A percentile compares a stretch with the other conserved stretches of the same genome.
Evolutionary conservation across 2,113 vertebrate species (phyloP).

Genomic region (Diadophis punctatus): DNA sequence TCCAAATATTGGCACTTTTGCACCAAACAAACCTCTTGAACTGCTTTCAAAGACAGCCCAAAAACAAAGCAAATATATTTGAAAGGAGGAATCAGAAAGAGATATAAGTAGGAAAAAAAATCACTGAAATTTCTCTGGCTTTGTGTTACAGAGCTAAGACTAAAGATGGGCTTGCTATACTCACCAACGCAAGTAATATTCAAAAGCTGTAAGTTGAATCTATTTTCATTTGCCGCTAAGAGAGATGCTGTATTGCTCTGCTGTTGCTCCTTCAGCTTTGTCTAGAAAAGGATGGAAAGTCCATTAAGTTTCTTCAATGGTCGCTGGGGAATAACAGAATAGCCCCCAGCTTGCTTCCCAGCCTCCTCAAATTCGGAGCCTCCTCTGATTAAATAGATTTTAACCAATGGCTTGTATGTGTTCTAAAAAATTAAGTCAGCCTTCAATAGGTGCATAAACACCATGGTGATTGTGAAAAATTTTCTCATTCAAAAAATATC

Average conservation of each 20-base stretch:
- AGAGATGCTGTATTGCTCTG: rapidly evolving
- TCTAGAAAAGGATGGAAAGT: neutral
- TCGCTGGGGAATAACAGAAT: neutral
- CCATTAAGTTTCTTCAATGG: neutral
- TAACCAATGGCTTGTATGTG: neutral
- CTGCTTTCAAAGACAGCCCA: neutral
- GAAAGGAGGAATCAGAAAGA: neutral
- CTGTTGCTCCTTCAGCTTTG: neutral
- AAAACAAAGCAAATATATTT: neutral
- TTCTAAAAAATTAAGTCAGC: neutral
- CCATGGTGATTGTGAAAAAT: neutral
- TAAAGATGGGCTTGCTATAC: neutral
- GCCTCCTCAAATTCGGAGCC: neutral
- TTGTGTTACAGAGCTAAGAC: neutral
- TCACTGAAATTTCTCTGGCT: neutral
- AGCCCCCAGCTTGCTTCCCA: neutral
- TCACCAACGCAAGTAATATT: neutral
- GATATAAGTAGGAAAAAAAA: neutral
- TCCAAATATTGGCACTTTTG: neutral
- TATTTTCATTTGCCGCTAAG: neutral
- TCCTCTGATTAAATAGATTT: neutral
- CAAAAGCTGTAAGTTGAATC: neutral
- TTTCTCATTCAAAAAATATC: neutral
- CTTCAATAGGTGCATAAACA: neutral
- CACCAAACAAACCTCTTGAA: neutral